Evolutionary conservation across 2,797 vertebrate species (phyloP).

Genomic region (Silurus lanzhouensis): DNA sequence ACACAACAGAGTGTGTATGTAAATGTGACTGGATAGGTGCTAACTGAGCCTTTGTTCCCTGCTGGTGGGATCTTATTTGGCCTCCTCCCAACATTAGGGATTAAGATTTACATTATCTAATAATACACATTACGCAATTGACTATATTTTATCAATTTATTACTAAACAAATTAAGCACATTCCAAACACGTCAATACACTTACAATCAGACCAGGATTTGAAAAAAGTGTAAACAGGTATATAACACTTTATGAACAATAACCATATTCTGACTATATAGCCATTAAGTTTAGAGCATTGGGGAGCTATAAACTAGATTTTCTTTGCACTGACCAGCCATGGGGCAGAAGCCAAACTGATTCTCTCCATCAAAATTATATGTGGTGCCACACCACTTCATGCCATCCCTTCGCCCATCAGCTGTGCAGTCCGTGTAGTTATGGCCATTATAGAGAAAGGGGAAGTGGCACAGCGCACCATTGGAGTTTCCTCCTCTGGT

Average conservation of each 20-base stretch:
- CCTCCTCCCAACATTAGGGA: conserved; percentile 33
- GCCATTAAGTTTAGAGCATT: neutral
- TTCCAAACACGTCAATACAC: neutral
- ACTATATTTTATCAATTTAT: conserved; percentile 21
- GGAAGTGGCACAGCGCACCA: conserved; percentile 93
- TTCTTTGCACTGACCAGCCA: conserved; percentile 84
- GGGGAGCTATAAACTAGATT: neutral
- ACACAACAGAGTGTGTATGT: conserved; percentile 37
- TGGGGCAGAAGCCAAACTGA: conserved; percentile 97
- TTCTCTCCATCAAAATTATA: conserved; percentile 88
- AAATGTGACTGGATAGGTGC: conserved; percentile 41
- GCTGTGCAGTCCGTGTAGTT: conserved; percentile 97
- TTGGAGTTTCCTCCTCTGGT: conserved; percentile 97
- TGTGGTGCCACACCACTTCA: conserved; percentile 99
- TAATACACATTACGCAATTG: neutral
- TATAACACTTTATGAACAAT: neutral
- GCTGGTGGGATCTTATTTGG: conserved; percentile 36
- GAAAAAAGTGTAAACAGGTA: neutral
- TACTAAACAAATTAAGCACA: neutral
- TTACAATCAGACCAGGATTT: neutral
- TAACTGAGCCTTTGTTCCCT: conserved; percentile 40
- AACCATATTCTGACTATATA: neutral
- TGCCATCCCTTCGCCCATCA: conserved; percentile 91
- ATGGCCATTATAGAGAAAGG: conserved; percentile 90
- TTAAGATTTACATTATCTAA: conserved; percentile 24